phyloP scores from a whole-genome alignment of 2,888 invertebrate species.

The Leptinotarsa rubiginosa region DNA sequence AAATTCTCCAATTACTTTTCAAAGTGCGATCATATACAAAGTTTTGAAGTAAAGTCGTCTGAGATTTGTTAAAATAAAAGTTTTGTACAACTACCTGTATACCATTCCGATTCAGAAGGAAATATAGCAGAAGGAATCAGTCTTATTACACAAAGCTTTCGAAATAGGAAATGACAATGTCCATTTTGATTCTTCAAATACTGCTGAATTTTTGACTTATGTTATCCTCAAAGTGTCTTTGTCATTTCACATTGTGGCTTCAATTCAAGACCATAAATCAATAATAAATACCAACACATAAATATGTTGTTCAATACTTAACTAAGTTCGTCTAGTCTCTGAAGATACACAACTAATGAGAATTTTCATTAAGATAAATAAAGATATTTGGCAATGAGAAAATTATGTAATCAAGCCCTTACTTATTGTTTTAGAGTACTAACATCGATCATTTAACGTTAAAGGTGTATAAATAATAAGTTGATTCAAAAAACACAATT shows the following conservation, averaged over 20 bases:
- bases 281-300: conserved; percentile 29
- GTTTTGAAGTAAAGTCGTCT: conserved; percentile 18
- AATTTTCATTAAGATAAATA: conserved; percentile 28
- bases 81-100: conserved; percentile 13
- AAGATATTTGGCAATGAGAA: background rate
- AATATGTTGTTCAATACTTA: background rate
- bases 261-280: conserved; percentile 19
- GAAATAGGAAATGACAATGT: conserved; percentile 34
- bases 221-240: background rate
- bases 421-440: conserved; percentile 45
- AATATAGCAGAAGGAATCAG: conserved; percentile 55
- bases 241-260: conserved; percentile 1
- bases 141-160: conserved; percentile 55
- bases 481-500: background rate
- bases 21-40: conserved; percentile 1
- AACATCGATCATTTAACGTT: conserved; percentile 21
- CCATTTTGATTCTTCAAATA: conserved; percentile 16
- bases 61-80: conserved; percentile 30
- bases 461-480: too few species aligned
- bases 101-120: conserved; percentile 37
- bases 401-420: conserved; percentile 39
- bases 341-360: background rate
- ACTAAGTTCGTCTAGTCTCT: background rate
- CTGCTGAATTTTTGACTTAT: background rate
- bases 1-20: background rate